Base-by-base conservation (phyloP, 2,888 invertebrate species). In the Geophilus truncorum region DNA sequence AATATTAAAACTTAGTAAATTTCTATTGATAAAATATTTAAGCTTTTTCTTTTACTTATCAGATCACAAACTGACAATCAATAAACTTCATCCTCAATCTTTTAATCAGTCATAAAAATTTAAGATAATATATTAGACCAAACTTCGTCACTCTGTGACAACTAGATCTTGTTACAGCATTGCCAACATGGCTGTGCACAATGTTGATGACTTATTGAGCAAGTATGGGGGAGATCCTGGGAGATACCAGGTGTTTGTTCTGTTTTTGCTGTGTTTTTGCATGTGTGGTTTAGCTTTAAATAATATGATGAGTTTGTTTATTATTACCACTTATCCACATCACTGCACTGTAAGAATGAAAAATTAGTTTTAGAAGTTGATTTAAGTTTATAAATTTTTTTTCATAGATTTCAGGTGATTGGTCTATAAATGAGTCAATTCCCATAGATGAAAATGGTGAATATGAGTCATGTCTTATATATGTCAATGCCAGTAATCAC, bases 151-250 rank as follows among this genome's bases (percentile, higher is more conserved):
- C n/a, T n/a, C n/a, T n/a, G n/a, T n/a, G n/a, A n/a, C n/a, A n/a
- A n/a, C n/a, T n/a, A n/a, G n/a, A n/a, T n/a, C n/a, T n/a, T n/a
- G n/a, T n/a, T n/a, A n/a, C 45, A 7, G 12, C 15, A 10, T n/a
- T 18, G 3, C 1, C 75, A 30, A 25, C 23, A 36, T 77, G 77
- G n/a, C 36, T 32, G 78, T 40, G 34, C 9, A 9, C 5, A 79
- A 80, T 12, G 77, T 81, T 70, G 82, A 82, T 76, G 77, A 75
- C 1, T 77, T 82, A 36, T 40, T 82, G 28, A 25, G n/a, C 6
- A 78, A 81, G 18, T 77, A 79, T 28, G 82, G 82, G 3, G 28
- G 28, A 25, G 76, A 82, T 57, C 82, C 82, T 23, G 82, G 82
- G 12, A 12, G 81, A 10, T 82, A 80, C 62, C 81, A 82, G 75